A percentile compares a stretch with the other conserved stretches of the same genome.
These are phyloP conservation scores for Myoxocephalus aenaeus DNA, from an alignment of 2,797 vertebrate genomes.

Conservation along the genomic window DNA sequence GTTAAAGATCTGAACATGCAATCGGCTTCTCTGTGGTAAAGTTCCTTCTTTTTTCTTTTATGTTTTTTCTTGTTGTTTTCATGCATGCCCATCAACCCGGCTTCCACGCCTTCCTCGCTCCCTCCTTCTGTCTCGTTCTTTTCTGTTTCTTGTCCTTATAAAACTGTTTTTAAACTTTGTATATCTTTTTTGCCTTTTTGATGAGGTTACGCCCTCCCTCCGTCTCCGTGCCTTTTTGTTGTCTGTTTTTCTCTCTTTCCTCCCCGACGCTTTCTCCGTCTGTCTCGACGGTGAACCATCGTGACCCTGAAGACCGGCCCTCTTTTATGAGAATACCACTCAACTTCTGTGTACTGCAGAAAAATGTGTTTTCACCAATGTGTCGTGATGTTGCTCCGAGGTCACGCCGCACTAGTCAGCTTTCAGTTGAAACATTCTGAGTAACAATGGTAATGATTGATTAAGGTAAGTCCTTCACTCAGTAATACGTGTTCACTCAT, in stretches of 20 bases:
- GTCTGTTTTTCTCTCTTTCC: conserved; percentile 53
- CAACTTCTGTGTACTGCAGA: conserved; percentile 26
- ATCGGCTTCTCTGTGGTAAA: conserved; percentile 62
- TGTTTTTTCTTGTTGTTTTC: conserved; percentile 70
- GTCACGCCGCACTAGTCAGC: conserved; percentile 15
- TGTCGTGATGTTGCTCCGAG: not conserved
- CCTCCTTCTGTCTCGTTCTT: conserved; percentile 62
- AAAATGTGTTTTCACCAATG: conserved; percentile 48
- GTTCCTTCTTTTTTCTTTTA: conserved; percentile 55
- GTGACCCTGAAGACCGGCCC: conserved; percentile 57
- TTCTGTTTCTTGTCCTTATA: conserved; percentile 71
- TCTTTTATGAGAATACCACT: conserved; percentile 61
- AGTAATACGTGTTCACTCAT: not conserved
- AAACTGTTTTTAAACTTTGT: conserved; percentile 77
- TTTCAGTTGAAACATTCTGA: not conserved
- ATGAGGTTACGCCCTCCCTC: conserved; percentile 72
- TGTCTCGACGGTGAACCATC: conserved; percentile 53
- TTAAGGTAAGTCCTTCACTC: not conserved
- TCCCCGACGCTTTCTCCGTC: conserved; percentile 35
- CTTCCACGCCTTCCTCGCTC: conserved; percentile 59
- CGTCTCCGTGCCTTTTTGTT: conserved; percentile 43
- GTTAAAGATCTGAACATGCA: conserved; percentile 58
- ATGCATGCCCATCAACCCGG: conserved; percentile 53
- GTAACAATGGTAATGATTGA: not conserved
- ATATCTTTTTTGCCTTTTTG: conserved; percentile 69